phyloP scores from a whole-genome alignment of 2,797 vertebrate species.

The Cryptoblepharus egeriae region DNA sequence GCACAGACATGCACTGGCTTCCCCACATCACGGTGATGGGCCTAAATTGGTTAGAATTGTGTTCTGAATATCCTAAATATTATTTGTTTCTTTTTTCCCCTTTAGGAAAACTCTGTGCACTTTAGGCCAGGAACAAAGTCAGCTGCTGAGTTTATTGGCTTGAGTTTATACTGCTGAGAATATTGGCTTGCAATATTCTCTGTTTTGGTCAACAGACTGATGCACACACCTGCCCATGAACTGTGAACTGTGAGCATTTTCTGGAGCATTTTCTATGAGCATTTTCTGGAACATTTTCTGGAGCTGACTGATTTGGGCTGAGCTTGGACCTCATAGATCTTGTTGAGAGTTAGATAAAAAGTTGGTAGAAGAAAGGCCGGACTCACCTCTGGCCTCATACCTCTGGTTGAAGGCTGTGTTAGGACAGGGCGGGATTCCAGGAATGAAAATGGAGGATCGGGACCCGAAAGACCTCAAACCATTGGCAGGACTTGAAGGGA shows the following conservation, averaged over 20 bases:
- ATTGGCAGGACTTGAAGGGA: neutral
- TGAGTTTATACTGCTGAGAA: too few species aligned
- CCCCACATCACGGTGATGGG: too few species aligned
- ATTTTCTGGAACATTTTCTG: too few species aligned
- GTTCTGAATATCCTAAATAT: neutral
- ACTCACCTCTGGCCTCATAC: too few species aligned
- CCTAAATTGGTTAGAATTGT: too few species aligned
- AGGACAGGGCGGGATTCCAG: neutral
- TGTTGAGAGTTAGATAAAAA: neutral
- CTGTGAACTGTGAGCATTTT: too few species aligned
- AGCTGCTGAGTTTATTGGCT: neutral
- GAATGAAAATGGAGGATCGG: slow-evolving; percentile 10
- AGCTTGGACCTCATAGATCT: neutral
- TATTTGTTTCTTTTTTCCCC: neutral
- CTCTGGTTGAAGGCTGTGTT: neutral
- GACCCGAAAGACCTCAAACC: neutral
- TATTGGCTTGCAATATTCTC: neutral
- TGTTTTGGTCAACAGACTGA: neutral
- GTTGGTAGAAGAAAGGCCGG: neutral
- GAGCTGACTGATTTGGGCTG: neutral
- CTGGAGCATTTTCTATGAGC: too few species aligned
- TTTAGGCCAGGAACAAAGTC: neutral
- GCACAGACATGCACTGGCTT: too few species aligned
- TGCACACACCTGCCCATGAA: too few species aligned
- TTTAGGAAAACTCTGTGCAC: neutral